Evolutionary conservation across 2,888 invertebrate genomes (phyloP).

Genomic region (Drosophila anomalata): DNA sequence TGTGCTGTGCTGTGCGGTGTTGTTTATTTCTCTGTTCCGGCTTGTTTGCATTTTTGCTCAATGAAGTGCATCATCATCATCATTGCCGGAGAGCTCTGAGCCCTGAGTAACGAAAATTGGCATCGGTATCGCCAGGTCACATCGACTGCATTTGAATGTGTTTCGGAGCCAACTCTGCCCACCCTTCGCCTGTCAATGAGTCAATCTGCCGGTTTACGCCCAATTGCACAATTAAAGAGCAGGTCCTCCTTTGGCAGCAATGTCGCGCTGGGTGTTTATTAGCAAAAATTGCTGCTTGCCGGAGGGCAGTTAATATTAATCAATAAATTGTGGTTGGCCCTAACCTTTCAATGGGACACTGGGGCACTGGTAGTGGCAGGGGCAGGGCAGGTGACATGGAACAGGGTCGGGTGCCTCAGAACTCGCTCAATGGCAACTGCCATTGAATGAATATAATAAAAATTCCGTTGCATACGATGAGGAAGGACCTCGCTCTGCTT

Average conservation of each 20-base stretch:
- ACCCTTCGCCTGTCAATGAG: slow-evolving; percentile 36
- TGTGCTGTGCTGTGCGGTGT: slow-evolving; percentile 12
- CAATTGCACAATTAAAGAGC: slow-evolving; percentile 66
- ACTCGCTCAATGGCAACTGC: slow-evolving; percentile 46
- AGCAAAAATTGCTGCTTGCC: slow-evolving; percentile 42
- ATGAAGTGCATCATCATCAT: slow-evolving; percentile 63
- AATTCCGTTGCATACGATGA: slow-evolving; percentile 61
- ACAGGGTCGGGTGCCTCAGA: slow-evolving; percentile 17
- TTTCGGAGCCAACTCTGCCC: background rate
- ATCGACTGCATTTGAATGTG: slow-evolving; percentile 31
- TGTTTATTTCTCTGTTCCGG: slow-evolving; percentile 37
- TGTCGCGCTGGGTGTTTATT: slow-evolving; percentile 56
- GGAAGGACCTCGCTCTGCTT: slow-evolving; percentile 26
- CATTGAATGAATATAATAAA: slow-evolving; percentile 63
- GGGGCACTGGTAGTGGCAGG: background rate
- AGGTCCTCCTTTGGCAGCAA: slow-evolving; percentile 57
- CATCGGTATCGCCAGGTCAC: slow-evolving; percentile 39
- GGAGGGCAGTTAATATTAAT: slow-evolving; percentile 65
- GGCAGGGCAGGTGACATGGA: background rate
- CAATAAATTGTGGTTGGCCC: slow-evolving; percentile 55
- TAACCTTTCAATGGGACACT: slow-evolving; percentile 51
- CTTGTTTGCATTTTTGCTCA: slow-evolving; percentile 61
- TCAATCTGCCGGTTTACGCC: slow-evolving; percentile 39
- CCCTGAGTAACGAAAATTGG: slow-evolving; percentile 40
- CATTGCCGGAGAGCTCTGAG: slow-evolving; percentile 1